Base-by-base conservation (phyloP, 2,797 vertebrate species). In the Sebastes iracundus region DNA sequence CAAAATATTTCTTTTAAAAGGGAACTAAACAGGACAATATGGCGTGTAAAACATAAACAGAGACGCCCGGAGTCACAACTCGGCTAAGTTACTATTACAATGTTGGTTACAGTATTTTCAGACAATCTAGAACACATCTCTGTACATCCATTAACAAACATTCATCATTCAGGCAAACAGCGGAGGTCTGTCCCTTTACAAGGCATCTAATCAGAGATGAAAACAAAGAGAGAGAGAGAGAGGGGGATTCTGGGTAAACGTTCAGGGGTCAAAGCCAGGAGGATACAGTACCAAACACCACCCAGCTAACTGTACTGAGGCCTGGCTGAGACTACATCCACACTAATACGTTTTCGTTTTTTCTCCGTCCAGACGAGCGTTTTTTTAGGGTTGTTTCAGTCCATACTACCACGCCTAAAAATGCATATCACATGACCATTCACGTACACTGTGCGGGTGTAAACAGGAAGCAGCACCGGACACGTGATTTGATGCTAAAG, bases 131-230 rank as follows among this genome's bases (percentile, higher is more conserved):
- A 87, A 72, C 35, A 90, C 84, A 90, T 85, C 65, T 90, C 89
- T 94, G 88, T 90, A 92, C 92, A 93, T 90, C 80, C 91, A 92
- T 91, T 80, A 85, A 93, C 82, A 93, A 67, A 92, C 93, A 90
- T 87, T 90, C 82, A 90, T 75, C 49, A 90, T 90, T 90, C 80
- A 88, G 80, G 82, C 67, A 82, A 82, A 88, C 42, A 60, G 77
- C 81, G 52, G 70, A 42, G 80, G 85, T 82, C 72, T 49, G 81
- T 93, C 83, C 84, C 90, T 90, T 92, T 80, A 87, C 70, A 78
- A 90, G 87, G 72, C 80, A 84, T 84, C 79, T 65, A 87, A 88
- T 88, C 72, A 81, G 72, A 84, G 73, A 85, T 64, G 49, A 73
- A 60, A 71, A 81, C 28, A 78, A 35, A 79, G 12, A 58, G 22